A percentile compares a stretch with the other conserved stretches of the same genome.
phyloP scores from a whole-genome alignment of 2,888 invertebrate genomes.

The Dinocampus coccinellae region DNA sequence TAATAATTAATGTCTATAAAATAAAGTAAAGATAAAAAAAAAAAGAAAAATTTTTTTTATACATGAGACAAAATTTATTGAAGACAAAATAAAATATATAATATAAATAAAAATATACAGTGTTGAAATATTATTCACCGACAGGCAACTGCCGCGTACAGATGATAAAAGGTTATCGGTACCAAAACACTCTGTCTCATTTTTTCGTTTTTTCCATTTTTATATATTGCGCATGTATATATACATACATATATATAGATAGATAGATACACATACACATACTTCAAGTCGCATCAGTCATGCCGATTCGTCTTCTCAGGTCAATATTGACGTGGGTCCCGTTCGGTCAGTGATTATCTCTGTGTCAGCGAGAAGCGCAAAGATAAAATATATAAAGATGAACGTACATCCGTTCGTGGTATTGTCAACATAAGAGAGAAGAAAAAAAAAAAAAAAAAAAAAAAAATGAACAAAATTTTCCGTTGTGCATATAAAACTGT shows the following conservation, averaged over 20 bases:
- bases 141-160: conserved; percentile 1
- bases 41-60: too few species aligned
- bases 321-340: conserved; percentile 52
- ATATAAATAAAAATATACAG: neutral
- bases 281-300: conserved; percentile 28
- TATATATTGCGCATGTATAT: conserved; percentile 7
- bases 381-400: neutral
- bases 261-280: neutral
- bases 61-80: conserved; percentile 16
- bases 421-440: neutral
- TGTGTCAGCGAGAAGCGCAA: neutral
- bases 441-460: too few species aligned
- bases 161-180: conserved; percentile 35
- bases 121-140: conserved; percentile 31
- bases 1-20: neutral
- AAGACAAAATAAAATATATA: neutral
- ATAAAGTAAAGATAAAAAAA: neutral
- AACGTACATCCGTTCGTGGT: neutral
- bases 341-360: conserved; percentile 48
- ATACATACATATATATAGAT: conserved; percentile 5
- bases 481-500: conserved; percentile 5
- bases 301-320: conserved; percentile 41
- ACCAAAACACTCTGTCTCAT: conserved; percentile 20
- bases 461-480: too few species aligned
- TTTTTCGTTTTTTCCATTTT: neutral